Evolutionary conservation across 92 coral and sea anemone species (phyloP), one percentile per base, ranked within the genome.

Genomic region (Epizoanthus stellaris): DNA sequence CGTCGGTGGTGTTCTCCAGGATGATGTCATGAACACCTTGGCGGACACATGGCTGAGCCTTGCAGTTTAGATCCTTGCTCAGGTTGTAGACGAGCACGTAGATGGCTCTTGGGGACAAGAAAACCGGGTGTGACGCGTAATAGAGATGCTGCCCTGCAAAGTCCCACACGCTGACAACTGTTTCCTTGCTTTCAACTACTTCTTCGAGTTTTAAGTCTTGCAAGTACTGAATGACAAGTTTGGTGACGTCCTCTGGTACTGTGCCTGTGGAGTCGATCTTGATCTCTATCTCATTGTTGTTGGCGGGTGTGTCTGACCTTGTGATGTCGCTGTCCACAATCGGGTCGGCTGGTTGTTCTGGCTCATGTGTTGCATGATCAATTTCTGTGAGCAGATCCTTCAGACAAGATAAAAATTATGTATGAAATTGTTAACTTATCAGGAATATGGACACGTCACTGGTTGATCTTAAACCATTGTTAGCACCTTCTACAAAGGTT

Each of bases 91-190:
- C 98, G 8, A 94, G 81, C 23, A 94, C 89, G 80, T 94, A 94
- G 54, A 94, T 86, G 2, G 98, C 98, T 40, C 95, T 80, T 5
- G 93, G 92, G 49, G 95, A 87, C 80, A 94, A 40, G 85, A 94
- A 94, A 82, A 94, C 98, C 20, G 98, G 93, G 66, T 94, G 98
- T 10, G 98, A 94, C 4, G 98, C 98, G 73, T 94, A 94, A 77
- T 94, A 94, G 57, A 94, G 76, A 65, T 94, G 98, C 70, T 94
- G 98, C 17, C 98, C 98, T n/a, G 98, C 98, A 40, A 94, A 94
- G 81, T 94, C 98, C 98, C 98, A 94, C 19, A 92, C 72, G 10
- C 91, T 94, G 4, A 94, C 93, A 17, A 90, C 91, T 39, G 93
- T 89, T 63, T 94, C 93, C 14, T 89, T 53, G 75, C 70, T 82